A percentile compares a stretch with the other conserved stretches of the same genome.
These are phyloP conservation scores for Sakesphorus luctuosus DNA, from an alignment of 2,113 vertebrate genomes.

Conservation along the genomic window DNA sequence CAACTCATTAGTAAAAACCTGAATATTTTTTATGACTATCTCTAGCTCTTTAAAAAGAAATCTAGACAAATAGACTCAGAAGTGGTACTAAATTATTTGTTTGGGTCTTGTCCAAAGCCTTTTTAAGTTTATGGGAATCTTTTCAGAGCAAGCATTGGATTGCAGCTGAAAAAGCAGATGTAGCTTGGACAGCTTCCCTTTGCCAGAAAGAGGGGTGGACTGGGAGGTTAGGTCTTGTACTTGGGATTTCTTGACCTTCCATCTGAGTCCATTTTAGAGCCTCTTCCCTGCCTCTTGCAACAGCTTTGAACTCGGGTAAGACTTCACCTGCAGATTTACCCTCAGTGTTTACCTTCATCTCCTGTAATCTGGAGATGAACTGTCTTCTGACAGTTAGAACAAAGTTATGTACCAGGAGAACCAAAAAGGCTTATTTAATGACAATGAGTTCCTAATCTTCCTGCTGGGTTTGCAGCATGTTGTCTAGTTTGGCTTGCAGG, in stretches of 20 bases:
- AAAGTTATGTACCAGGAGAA: background rate
- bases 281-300: background rate
- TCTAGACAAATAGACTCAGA: background rate
- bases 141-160: slow-evolving; percentile 1
- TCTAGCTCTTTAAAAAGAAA: background rate
- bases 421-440: background rate
- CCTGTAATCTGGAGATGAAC: background rate
- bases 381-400: background rate
- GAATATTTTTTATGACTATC: background rate
- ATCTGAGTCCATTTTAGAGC: background rate
- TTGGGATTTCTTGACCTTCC: background rate
- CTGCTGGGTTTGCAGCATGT: background rate
- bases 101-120: background rate
- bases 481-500: background rate
- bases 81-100: background rate
- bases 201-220: background rate
- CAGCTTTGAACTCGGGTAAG: background rate
- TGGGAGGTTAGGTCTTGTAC: background rate
- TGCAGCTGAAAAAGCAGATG: slow-evolving; percentile 17
- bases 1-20: background rate
- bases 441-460: background rate
- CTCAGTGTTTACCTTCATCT: background rate
- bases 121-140: slow-evolving; percentile 22
- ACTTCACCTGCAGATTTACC: background rate
- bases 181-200: slow-evolving; percentile 10